Evolutionary conservation across 2,797 vertebrate genomes (phyloP), one percentile per base, ranked within the genome.

Genomic region (Chrosomus eos): DNA sequence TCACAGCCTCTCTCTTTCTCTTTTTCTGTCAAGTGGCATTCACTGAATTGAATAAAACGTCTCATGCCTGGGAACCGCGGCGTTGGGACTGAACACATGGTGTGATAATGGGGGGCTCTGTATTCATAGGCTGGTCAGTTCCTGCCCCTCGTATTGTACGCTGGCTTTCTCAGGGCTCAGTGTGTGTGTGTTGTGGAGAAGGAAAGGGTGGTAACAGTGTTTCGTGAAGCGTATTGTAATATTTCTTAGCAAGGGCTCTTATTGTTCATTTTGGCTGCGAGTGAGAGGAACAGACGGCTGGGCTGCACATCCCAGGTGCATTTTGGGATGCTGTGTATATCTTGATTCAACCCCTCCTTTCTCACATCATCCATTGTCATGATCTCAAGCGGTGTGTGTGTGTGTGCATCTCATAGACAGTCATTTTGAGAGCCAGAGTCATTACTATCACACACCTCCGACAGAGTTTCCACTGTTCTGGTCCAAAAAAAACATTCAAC

Each of bases 191-290:
- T 14, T 43, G 53, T 86, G 38, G 83, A 60, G 84, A 66, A 74
- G 77, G 71, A 77, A 74, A 60, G 82, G 72, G 83, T 74, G 80
- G 92, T 89, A 91, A 92, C 93, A 95, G 91, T 93, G 76, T 85
- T 74, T 53, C 33, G 4, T 48, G 62, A 75, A 36, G 53, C 28
- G 72, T 40, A 76, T 70, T 81, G 53, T 73, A 40, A 28, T 62
- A 51, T 78, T 81, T 72, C 80, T 84, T 86, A 86, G 62, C 48
- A 16, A 89, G 90, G 3, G 36, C 21, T 40, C 45, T 58, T 64
- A 91, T 93, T 95, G 95, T 93, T 95, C 92, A 92, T 88, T 64
- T 95, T 95, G 92, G 94, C 92, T 93, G 93, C 94, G 94, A 90
- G 13, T 66, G 92, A 83, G 91, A 92, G 92, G 91, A 93, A 95